phyloP scores from a whole-genome alignment of 2,797 vertebrate genomes.

The Chromobotia macracanthus region DNA sequence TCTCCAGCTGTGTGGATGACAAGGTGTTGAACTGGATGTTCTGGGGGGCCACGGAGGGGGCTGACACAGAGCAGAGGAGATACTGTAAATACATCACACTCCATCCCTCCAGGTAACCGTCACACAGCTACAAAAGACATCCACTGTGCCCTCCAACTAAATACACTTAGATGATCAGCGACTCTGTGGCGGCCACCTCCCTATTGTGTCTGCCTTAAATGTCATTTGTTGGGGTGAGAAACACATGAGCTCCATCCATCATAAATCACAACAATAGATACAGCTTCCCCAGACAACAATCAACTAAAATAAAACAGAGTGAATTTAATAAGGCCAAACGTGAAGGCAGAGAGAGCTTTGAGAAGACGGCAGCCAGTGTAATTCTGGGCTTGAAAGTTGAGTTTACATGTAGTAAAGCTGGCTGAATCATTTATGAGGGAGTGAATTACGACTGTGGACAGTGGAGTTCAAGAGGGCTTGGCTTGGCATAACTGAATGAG shows the following conservation, averaged over 20 bases:
- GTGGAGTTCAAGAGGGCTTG: conserved; percentile 37
- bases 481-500: conserved; percentile 26
- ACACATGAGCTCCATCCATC: conserved; percentile 31
- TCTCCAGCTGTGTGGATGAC: conserved; percentile 88
- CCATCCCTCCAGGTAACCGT: conserved; percentile 57
- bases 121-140: conserved; percentile 45
- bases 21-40: conserved; percentile 83
- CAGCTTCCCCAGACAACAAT: conserved; percentile 28
- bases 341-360: conserved; percentile 30
- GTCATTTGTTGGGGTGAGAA: conserved; percentile 18
- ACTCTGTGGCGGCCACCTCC: background rate
- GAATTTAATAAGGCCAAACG: conserved; percentile 41
- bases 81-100: conserved; percentile 35
- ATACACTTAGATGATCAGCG: background rate
- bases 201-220: conserved; percentile 28
- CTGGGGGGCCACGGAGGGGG: conserved; percentile 90
- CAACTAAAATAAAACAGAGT: conserved; percentile 19
- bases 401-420: conserved; percentile 34
- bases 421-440: conserved; percentile 45
- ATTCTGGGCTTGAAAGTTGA: conserved; percentile 41
- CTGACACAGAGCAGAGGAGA: conserved; percentile 73
- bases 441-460: conserved; percentile 35
- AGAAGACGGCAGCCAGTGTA: conserved; percentile 25
- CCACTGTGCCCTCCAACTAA: background rate
- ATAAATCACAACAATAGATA: conserved; percentile 42